Conservation (phyloP, 2,113 vertebrate species). For the Nibea coibor region DNA sequence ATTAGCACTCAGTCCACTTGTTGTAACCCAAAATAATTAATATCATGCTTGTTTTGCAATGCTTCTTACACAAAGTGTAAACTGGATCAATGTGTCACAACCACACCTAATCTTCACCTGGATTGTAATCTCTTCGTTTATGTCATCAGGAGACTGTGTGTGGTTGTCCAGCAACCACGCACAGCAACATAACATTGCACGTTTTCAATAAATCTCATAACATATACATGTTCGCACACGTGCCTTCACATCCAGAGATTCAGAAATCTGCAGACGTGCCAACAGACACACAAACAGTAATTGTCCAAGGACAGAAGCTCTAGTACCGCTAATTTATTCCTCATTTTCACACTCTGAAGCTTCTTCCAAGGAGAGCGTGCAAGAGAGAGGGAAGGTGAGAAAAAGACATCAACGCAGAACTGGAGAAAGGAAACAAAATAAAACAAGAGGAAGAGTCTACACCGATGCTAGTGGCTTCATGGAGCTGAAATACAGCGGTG, state of each 20-base stretch:
- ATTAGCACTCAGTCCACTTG: not conserved
- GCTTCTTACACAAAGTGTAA: not conserved
- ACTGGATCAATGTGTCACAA: not conserved
- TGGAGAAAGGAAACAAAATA: not conserved
- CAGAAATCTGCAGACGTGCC: not conserved
- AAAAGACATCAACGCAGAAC: constrained; percentile 8
- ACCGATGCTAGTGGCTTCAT: no score
- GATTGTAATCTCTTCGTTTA: no score
- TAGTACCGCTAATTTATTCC: constrained; percentile 20
- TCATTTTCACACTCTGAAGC: constrained; percentile 24
- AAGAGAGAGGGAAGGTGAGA: not conserved
- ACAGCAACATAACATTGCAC: not conserved
- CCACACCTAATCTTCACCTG: not conserved
- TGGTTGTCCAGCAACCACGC: not conserved
- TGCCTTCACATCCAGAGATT: not conserved
- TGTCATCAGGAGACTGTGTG: no score
- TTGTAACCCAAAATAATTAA: not conserved
- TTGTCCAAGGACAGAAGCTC: constrained; percentile 5
- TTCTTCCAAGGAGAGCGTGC: constrained; percentile 2
- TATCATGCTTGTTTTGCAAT: not conserved
- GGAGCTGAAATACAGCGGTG: not conserved
- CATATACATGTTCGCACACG: not conserved
- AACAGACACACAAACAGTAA: not conserved
- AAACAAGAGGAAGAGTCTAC: not conserved
- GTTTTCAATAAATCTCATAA: not conserved